Percentiles rank a stretch among this genome's conserved stretches.
phyloP scores from a whole-genome alignment of 1,140 invertebrate species.

The Coboldia fuscipes region DNA sequence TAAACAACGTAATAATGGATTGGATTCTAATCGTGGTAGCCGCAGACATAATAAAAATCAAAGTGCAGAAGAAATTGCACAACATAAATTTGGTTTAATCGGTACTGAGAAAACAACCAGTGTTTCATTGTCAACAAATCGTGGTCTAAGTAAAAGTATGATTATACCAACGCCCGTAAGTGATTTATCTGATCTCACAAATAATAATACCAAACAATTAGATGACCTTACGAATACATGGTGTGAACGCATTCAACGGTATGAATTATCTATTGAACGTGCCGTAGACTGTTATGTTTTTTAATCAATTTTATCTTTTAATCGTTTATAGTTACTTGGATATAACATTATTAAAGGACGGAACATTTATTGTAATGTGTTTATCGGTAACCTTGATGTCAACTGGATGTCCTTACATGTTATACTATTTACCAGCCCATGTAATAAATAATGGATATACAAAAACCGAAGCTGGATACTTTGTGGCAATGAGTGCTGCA shows the following conservation, averaged over 20 bases:
- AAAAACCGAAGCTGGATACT: constrained; percentile 40
- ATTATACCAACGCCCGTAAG: constrained; percentile 20
- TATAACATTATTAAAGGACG: constrained; percentile 37
- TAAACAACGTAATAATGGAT: constrained; percentile 26
- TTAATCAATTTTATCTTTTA: constrained; percentile 11
- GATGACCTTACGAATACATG: constrained; percentile 13
- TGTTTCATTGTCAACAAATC: constrained; percentile 7
- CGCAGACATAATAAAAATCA: constrained; percentile 14
- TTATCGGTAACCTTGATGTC: constrained; percentile 51
- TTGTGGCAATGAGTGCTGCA: constrained; percentile 48
- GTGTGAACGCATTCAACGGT: constrained; percentile 7
- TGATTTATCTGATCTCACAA: constrained; percentile 13
- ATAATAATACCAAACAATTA: constrained; percentile 5
- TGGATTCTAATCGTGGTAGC: constrained; percentile 19
- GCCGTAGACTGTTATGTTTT: constrained; percentile 11
- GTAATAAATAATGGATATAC: constrained; percentile 37
- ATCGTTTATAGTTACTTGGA: constrained; percentile 35
- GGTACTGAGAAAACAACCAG: constrained; percentile 9
- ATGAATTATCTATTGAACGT: constrained; percentile 5
- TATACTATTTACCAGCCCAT: constrained; percentile 52
- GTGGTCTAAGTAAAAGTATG: constrained; percentile 21
- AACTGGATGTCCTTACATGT: constrained; percentile 48
- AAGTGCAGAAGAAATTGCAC: constrained; percentile 19
- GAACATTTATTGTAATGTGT: constrained; percentile 46
- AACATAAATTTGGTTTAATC: constrained; percentile 13